Evolutionary conservation across 1,140 invertebrate genomes (phyloP), one percentile per base, ranked within the genome.

Genomic region (Pygmarrhopalites habei): DNA sequence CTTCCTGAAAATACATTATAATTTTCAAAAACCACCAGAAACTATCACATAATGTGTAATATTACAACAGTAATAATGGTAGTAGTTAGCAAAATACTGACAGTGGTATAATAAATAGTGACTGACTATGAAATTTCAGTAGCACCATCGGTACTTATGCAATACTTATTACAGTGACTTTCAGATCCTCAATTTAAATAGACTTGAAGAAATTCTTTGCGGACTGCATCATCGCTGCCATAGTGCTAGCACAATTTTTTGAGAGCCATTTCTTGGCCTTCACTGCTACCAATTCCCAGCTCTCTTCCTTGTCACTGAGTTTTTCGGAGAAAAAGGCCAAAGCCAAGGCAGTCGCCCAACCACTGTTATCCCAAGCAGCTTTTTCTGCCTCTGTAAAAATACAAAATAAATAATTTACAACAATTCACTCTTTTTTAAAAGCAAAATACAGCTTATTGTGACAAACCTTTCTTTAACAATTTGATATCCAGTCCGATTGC

Each of bases 211-310:
- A 47, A 19, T 7, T 25, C 19, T n/a, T 47, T 5, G 44, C 44
- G 7, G 44, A 7, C n/a, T n/a, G 5, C 5, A 25, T 47, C 17
- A 47, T 47, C 7, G 44, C n/a, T 47, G 5, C n/a, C 5, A 12
- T 25, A 19, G n/a, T 47, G 44, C 7, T 21, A 10, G 44, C 17
- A 10, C 4, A 25, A 4, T 10, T 10, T 25, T 47, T 47, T 47
- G 44, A 47, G 44, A 47, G 44, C 44, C 44, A 47, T 25, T 47
- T 47, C 17, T 25, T n/a, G 7, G 44, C 44, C n/a, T 47, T 47
- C 4, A 21, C 44, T 5, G 51, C 67, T 7, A 70, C 56, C 49
- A 70, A 32, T 32, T 70, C 68, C 68, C 68, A 70, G n/a, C 47
- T 58, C 35, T 70, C 68, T 41, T 70, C 65, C 10, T 35, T 17